Evolutionary conservation across 2,113 vertebrate species (phyloP), one percentile per base, ranked within the genome.

Genomic region (Sapajus apella): DNA sequence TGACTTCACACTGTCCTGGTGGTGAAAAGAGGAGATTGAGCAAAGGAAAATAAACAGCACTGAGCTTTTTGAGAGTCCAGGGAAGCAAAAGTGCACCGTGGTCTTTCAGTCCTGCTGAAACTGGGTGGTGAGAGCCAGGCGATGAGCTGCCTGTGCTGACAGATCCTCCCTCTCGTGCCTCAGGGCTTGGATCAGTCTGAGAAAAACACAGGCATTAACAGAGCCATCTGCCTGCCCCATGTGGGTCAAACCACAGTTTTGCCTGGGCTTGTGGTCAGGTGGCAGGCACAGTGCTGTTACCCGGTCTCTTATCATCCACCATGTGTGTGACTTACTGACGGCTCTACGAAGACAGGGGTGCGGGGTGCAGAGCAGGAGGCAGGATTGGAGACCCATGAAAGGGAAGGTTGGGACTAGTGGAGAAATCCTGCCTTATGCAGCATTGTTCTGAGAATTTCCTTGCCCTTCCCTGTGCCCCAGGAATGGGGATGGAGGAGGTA

Each of bases 401-500:
- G 43, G 16, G n/a, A 82, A 87, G 75, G 37, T 20, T 2, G n/a
- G 76, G 83, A 43, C 35, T 43, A 0, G 1, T 66, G 32, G 97
- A 86, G 91, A 97, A 97, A 87, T 35, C 64, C 1, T 17, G 77
- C 45, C 79, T 96, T 20, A 13, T 8, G 45, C 55, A 89, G 91
- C 87, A 20, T 58, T 91, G 50, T 70, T 21, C 45, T 91, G 61
- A 16, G 0, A n/a, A 75, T 61, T 68, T 64, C 80, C 13, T 88
- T 82, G 52, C 17, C 32, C 72, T 91, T 61, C 37, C 45, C 8
- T 14, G 86, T 56, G 93, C 8, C 18, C n/a, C 18, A 81, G 95
- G 56, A 0, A 0, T 10, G 30, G 61, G 35, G 4, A 10, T 17
- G 37, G 40, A 61, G 64, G 17, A 61, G 16, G 56, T 6, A 3